Conservation (phyloP, 2,797 vertebrate species). For the Anguilla marmorata region DNA sequence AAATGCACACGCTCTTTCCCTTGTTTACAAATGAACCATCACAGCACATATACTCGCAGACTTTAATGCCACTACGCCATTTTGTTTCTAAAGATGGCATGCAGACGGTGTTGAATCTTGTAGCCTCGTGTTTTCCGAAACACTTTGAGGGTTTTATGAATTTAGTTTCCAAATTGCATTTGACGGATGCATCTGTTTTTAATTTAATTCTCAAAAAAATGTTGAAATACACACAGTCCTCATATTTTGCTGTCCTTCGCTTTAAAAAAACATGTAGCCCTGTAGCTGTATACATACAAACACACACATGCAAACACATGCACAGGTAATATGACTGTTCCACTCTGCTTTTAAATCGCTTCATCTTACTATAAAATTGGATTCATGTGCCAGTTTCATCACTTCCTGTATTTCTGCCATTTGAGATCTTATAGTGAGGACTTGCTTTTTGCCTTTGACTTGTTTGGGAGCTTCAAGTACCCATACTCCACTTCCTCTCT, state of each 20-base stretch:
- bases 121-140: not conserved
- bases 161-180: not conserved
- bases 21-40: not conserved
- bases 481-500: not conserved
- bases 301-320: conserved; percentile 19
- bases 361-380: conserved; percentile 5
- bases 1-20: conserved; percentile 52
- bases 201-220: not conserved
- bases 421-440: not conserved
- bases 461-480: not conserved
- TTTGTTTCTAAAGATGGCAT: not conserved
- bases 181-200: not conserved
- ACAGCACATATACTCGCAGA: not conserved
- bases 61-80: not conserved
- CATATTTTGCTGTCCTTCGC: not conserved
- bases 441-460: not conserved
- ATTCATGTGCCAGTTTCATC: not conserved
- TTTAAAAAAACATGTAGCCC: not conserved
- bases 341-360: not conserved
- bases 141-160: not conserved
- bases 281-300: not conserved
- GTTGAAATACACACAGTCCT: not conserved
- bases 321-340: not conserved
- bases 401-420: not conserved
- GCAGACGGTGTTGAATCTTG: not conserved